Evolutionary conservation across 2,797 vertebrate genomes (phyloP).

Genomic region (Psittacula echo): DNA sequence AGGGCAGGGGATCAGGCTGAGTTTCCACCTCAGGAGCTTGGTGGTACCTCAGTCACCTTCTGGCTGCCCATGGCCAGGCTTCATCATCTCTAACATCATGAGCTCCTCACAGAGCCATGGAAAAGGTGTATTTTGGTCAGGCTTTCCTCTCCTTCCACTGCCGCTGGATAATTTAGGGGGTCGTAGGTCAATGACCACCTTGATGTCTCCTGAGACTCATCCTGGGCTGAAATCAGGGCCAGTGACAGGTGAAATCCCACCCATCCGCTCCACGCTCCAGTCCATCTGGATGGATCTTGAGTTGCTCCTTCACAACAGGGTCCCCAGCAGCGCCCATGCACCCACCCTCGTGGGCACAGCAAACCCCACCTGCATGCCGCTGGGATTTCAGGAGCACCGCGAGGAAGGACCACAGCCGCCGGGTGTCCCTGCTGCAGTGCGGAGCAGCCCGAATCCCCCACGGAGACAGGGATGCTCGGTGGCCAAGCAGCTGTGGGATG

Average conservation of each 20-base stretch:
- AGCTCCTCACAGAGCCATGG: neutral
- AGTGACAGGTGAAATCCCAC: neutral
- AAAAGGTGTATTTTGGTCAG: neutral
- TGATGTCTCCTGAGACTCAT: neutral
- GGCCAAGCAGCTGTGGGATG: neutral
- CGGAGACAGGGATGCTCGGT: neutral
- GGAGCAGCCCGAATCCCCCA: neutral
- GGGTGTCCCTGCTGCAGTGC: neutral
- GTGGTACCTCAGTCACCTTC: neutral
- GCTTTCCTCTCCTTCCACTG: neutral
- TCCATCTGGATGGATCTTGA: neutral
- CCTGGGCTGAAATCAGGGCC: accelerated
- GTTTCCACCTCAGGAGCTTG: neutral
- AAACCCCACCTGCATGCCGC: neutral
- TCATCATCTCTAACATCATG: accelerated
- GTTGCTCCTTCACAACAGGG: neutral
- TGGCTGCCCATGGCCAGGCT: accelerated
- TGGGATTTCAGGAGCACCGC: accelerated
- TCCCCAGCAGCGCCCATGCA: neutral
- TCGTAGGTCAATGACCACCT: neutral
- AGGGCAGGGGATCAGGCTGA: neutral
- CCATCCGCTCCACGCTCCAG: accelerated
- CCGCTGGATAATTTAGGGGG: accelerated
- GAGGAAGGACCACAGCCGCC: neutral
- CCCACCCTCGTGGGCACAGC: accelerated